Conservation (phyloP, 2,113 vertebrate species). For the Corythornis vintsioides region DNA sequence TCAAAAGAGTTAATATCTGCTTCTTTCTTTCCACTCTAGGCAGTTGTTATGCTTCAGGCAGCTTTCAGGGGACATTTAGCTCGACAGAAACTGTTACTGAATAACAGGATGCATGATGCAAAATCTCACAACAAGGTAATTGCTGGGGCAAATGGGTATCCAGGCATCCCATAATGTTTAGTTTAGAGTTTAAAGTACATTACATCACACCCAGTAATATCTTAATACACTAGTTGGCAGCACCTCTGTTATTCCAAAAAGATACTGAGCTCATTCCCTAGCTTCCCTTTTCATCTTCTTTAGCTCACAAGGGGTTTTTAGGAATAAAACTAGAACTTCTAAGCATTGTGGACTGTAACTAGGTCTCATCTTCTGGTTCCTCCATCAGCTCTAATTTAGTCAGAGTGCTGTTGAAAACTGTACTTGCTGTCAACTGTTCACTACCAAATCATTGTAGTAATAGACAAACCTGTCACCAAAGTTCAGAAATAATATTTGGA, state of each 20-base stretch:
- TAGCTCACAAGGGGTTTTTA: neutral
- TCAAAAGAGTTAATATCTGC: neutral
- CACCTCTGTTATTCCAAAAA: neutral
- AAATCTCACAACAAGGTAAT: constrained; percentile 53
- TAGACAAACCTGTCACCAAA: neutral
- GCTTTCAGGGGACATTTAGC: constrained; percentile 81
- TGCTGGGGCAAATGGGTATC: neutral
- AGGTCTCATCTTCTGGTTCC: neutral
- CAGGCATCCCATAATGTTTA: neutral
- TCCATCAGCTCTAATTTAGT: neutral
- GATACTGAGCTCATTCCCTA: neutral
- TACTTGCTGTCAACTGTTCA: neutral
- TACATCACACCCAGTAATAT: neutral
- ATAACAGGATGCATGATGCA: neutral
- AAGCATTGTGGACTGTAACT: neutral
- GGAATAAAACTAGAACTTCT: neutral
- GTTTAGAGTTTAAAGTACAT: neutral
- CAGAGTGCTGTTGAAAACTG: neutral
- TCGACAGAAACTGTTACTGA: constrained; percentile 71
- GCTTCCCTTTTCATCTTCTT: neutral
- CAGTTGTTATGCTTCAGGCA: constrained; percentile 78
- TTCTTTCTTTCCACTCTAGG: constrained; percentile 66
- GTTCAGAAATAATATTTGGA: neutral
- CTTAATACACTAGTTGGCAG: neutral
- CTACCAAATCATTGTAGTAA: neutral